Evolutionary conservation across 2,113 vertebrate species (phyloP).

Genomic region (Ivindomyrus marchei): DNA sequence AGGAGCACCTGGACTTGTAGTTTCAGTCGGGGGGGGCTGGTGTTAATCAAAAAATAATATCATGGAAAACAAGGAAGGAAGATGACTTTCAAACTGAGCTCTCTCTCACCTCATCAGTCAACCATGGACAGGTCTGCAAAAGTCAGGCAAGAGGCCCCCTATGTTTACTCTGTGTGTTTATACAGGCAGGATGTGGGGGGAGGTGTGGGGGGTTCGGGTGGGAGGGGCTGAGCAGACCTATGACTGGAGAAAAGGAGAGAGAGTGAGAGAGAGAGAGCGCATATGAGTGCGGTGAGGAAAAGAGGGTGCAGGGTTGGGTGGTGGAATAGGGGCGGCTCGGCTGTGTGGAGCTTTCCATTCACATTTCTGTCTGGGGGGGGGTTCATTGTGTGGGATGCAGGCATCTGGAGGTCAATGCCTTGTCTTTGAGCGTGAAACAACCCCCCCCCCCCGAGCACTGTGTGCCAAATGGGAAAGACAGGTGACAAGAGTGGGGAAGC

Average conservation of each 20-base stretch:
- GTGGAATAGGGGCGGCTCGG: background rate
- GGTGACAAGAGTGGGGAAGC: conserved; percentile 26
- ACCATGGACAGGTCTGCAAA: conserved; percentile 13
- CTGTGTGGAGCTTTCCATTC: conserved; percentile 13
- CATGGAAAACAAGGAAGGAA: conserved; percentile 22
- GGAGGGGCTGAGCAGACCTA: background rate
- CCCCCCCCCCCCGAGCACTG: background rate
- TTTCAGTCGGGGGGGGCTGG: background rate
- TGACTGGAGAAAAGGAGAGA: background rate
- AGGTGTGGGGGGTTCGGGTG: background rate
- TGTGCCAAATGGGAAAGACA: conserved; percentile 32
- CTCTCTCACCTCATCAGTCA: conserved; percentile 18
- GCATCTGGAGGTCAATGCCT: conserved; percentile 34
- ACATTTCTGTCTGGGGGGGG: conserved; percentile 12
- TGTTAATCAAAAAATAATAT: conserved; percentile 17
- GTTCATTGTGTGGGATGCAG: conserved; percentile 33
- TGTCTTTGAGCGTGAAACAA: conserved; percentile 30
- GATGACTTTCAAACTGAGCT: conserved; percentile 18
- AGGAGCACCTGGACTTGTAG: background rate
- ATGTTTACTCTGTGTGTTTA: conserved; percentile 12
- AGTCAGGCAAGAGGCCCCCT: conserved; percentile 3
- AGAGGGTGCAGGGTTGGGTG: background rate
- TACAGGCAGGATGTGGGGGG: background rate
- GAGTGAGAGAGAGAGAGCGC: background rate
- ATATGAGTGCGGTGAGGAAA: background rate